Conservation (phyloP, 2,797 vertebrate genomes). For the Enteromius mattozi region DNA sequence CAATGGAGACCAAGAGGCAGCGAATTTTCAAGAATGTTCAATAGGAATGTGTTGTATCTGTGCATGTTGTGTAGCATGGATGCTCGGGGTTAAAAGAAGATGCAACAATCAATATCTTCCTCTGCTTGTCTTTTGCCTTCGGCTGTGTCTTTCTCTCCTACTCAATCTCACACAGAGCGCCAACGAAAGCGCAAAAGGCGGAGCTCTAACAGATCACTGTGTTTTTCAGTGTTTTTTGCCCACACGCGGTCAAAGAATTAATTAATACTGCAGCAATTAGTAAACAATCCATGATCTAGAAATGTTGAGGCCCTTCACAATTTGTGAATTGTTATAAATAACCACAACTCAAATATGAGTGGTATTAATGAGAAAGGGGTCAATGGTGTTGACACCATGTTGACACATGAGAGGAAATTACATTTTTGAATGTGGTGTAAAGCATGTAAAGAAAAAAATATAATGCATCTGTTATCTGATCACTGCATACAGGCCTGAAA, state of each 20-base stretch:
- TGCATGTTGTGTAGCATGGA: conserved; percentile 14
- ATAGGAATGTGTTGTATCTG: conserved; percentile 15
- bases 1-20: background rate
- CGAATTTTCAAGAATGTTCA: background rate
- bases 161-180: conserved; percentile 63
- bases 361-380: conserved; percentile 66
- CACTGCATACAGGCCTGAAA: background rate
- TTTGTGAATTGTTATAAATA: conserved; percentile 68
- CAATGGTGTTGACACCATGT: conserved; percentile 69
- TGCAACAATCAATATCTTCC: conserved; percentile 70
- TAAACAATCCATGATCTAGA: conserved; percentile 69
- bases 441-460: background rate
- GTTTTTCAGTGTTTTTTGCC: conserved; percentile 74
- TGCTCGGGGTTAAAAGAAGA: conserved; percentile 45
- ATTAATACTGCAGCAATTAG: conserved; percentile 77
- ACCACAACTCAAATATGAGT: conserved; percentile 71
- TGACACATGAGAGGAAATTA: conserved; percentile 73
- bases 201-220: conserved; percentile 72
- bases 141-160: conserved; percentile 57
- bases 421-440: conserved; percentile 19
- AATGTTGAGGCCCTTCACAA: conserved; percentile 69
- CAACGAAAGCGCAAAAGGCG: conserved; percentile 44
- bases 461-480: background rate
- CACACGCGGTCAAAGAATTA: conserved; percentile 70
- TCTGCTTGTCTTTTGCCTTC: conserved; percentile 58